Base-by-base conservation (phyloP, 1,140 invertebrate genomes). In the Brachionus rubens region DNA sequence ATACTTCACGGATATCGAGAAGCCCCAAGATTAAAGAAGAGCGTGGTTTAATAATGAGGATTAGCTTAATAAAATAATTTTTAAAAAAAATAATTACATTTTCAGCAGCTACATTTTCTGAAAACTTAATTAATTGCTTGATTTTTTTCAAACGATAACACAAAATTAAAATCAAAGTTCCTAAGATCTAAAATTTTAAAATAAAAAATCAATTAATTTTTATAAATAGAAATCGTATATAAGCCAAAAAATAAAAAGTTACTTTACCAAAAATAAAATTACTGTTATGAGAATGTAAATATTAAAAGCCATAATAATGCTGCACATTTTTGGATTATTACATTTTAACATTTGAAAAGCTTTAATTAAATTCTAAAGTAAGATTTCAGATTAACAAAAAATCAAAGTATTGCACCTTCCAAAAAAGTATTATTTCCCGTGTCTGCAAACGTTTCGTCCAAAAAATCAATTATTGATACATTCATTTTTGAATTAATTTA, bases 311-410 rank as follows among this genome's bases (percentile, higher is more conserved):
- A 43, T 43, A 24, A 65, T 65, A 43, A 65, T 19, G 21, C 16
- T 65, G 12, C 59, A 65, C 16, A 65, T 41, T 65, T 65, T 65
- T 24, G 33, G 36, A n/a, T 65, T 65, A 21, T 65, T 65, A 14
- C 59, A 65, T 65, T 65, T 43, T 5, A 65, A 24, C 40, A 65
- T 33, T 19, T 59, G 54, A 7, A 59, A 59, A 36, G 54, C 54
- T 59, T 26, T 24, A 16, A 59, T 9, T 5, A n/a, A 33, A 33
- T 54, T 9, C 26, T 41, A 33, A n/a, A n/a, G n/a, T n/a, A n/a
- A n/a, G n/a, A n/a, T 40, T n/a, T 62, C 33, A 43, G 41, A 10
- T 30, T 54, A 28, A 2, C 33, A 33, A 10, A 28, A 59, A 16
- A 14, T 36, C 4, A 33, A 36, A 16, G n/a, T 16, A 33, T 36